Evolutionary conservation across 2,888 invertebrate genomes (phyloP), one percentile per base, ranked within the genome.

Genomic region (Yponomeuta cagnagella): DNA sequence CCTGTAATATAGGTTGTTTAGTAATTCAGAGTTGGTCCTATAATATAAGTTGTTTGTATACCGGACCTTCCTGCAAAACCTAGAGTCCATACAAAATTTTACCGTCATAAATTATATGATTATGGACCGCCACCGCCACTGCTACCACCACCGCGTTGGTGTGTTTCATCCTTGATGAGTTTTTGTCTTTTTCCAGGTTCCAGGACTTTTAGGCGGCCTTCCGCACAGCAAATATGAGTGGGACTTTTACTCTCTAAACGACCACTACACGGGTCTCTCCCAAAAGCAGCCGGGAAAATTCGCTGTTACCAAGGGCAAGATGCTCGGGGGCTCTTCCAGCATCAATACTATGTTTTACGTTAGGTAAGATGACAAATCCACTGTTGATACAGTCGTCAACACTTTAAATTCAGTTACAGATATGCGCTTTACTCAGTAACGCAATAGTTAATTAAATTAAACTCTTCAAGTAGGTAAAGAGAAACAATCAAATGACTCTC

Each of bases 291-390:
- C 68, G 6, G 48, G 48, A 2, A 48, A 9, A 30, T 15, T n/a
- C 3, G 9, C 68, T 1, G 23, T 48, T 4, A 12, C n/a, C 43
- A 43, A 30, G 23, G 68, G 68, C 8, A 68, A 68, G n/a, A 48
- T 68, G 48, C 68, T 68, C 15, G 68, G 68, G 10, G 68, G 68
- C 9, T 23, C 23, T 10, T 68, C 68, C 15, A 48, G 68, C 30
- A 15, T 68, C 48, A 48, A 68, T n/a, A 23, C n/a, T n/a, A 68
- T 68, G 68, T 15, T 48, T 48, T 68, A 68, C n/a, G 68, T 48
- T 5, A 68, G 68, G 68, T 68, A 48, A 23, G 48, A 33, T 33
- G 8, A 68, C 15, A 68, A 10, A 48, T 48, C 5, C 1, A 30
- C 5, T 66, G n/a, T 30, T 4, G 5, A 33, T 33, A 5, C 33